phyloP scores from a whole-genome alignment of 2,888 invertebrate species.

The Celastrina argiolus region DNA sequence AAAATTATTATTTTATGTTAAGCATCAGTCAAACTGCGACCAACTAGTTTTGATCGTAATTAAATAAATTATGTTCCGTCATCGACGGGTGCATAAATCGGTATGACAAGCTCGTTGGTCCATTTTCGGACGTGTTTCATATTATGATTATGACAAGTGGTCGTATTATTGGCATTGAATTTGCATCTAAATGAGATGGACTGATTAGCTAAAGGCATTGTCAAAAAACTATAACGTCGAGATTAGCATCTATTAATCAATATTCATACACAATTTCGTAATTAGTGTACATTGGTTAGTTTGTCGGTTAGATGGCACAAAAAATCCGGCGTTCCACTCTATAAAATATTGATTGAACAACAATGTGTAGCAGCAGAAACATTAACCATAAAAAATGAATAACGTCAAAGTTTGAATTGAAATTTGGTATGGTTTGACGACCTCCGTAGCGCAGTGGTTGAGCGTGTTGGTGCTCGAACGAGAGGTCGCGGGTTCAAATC shows the following conservation, averaged over 20 bases:
- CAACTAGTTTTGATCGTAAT: neutral
- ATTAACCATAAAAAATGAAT: no score
- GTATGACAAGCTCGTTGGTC: neutral
- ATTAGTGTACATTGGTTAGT: neutral
- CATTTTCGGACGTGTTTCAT: constrained; percentile 31
- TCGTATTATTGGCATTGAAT: neutral
- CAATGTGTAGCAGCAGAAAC: no score
- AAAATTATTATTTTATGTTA: no score
- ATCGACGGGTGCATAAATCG: constrained; percentile 8
- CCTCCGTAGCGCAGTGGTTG: no score
- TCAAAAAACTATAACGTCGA: neutral
- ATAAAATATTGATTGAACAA: no score
- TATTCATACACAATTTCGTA: neutral
- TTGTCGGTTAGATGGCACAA: neutral
- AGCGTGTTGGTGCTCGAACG: no score
- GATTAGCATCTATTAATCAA: constrained; percentile 6
- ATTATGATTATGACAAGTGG: constrained; percentile 37
- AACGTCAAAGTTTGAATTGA: no score
- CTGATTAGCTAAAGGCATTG: constrained; percentile 6
- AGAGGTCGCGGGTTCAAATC: no score
- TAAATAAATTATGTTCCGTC: constrained; percentile 7
- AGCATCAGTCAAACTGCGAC: neutral
- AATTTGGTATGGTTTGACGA: no score
- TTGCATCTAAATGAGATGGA: neutral
- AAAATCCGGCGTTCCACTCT: neutral